Evolutionary conservation across 2,113 vertebrate genomes (phyloP).

Genomic region (Anthoscopus minutus): DNA sequence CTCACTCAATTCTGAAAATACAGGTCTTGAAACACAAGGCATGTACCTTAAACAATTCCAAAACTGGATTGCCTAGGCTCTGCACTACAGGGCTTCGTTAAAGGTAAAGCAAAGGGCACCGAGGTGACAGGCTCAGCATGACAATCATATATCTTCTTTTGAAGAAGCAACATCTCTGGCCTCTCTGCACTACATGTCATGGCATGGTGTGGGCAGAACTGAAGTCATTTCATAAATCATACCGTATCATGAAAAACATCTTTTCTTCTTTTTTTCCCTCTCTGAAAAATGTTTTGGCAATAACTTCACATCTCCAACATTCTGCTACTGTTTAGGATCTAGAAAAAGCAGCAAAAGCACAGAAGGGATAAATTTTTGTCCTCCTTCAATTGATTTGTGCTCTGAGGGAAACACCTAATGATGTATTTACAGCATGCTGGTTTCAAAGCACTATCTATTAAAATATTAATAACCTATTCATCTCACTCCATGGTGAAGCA

Average conservation of each 20-base stretch:
- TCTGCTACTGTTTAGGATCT: background rate
- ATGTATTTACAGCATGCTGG: background rate
- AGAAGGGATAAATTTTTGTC: background rate
- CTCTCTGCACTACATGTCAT: background rate
- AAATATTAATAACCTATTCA: constrained; percentile 3
- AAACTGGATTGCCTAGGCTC: background rate
- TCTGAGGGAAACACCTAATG: background rate
- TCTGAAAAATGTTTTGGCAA: background rate
- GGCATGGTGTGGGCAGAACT: background rate
- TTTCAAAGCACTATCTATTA: background rate
- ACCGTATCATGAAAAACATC: background rate
- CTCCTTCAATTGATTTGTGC: background rate
- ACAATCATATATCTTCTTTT: background rate
- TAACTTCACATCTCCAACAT: background rate
- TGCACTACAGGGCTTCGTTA: background rate
- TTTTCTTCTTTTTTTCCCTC: background rate
- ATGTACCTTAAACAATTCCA: background rate
- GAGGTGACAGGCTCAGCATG: background rate
- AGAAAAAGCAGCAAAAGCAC: background rate
- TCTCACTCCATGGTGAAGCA: background rate
- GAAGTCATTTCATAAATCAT: background rate
- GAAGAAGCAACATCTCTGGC: background rate
- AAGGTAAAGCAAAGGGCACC: background rate
- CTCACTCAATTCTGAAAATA: background rate
- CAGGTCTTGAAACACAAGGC: background rate